Conservation (phyloP, 2,113 vertebrate genomes). For the Ptychochromis oligacanthus region DNA sequence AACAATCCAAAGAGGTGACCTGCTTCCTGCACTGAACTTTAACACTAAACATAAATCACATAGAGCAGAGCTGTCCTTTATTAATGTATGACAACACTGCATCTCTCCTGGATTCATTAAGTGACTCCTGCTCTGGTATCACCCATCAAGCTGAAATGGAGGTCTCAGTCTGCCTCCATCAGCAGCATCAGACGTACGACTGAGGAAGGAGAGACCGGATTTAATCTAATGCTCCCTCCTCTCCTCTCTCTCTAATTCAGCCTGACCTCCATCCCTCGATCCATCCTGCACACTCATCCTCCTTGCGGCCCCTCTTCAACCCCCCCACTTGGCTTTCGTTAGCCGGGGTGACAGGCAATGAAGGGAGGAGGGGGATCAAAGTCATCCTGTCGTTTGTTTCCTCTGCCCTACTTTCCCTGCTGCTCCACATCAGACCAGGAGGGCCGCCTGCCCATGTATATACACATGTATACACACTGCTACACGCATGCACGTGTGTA, state of each 20-base stretch:
- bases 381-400: constrained; percentile 58
- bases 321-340: not conserved
- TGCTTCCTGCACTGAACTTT: not conserved
- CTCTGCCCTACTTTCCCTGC: constrained; percentile 68
- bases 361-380: constrained; percentile 48
- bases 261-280: constrained; percentile 42
- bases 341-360: not conserved
- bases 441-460: constrained; percentile 11
- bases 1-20: not conserved
- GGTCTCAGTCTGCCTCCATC: not conserved
- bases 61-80: not conserved
- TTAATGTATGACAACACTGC: not conserved
- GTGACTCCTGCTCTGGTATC: not conserved
- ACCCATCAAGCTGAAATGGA: not conserved
- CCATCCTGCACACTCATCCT: constrained; percentile 22
- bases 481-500: not conserved
- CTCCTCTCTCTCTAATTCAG: constrained; percentile 25
- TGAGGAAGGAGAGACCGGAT: not conserved
- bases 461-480: not conserved
- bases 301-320: not conserved
- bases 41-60: not conserved
- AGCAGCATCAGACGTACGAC: not conserved
- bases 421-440: constrained; percentile 32
- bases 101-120: not conserved
- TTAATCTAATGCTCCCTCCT: constrained; percentile 30